Base-by-base conservation (phyloP, 2,797 vertebrate species). In the Tamandua tetradactyla region DNA sequence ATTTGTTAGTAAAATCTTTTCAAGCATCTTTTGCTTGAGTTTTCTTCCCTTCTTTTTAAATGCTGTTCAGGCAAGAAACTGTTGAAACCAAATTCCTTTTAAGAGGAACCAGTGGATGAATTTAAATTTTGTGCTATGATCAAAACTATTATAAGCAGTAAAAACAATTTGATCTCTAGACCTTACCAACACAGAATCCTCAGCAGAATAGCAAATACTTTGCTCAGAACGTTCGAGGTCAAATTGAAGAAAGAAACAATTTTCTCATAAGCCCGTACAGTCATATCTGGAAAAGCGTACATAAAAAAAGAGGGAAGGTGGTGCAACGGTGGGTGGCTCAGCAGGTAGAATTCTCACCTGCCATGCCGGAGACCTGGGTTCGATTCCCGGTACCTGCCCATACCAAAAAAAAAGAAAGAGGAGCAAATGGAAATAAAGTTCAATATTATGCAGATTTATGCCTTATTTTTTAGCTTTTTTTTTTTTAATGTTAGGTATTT, bases 381-480 rank as follows among this genome's bases (percentile, higher is more conserved):
- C n/a, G n/a, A n/a, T n/a, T n/a, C n/a, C n/a, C n/a, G n/a, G n/a
- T n/a, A n/a, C n/a, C n/a, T n/a, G n/a, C n/a, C n/a, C n/a, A n/a
- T n/a, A n/a, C n/a, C n/a, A n/a, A n/a, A n/a, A n/a, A n/a, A n/a
- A n/a, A n/a, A n/a, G n/a, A n/a, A n/a, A n/a, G n/a, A 93, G 64
- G 49, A 84, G n/a, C 95, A 92, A 97, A 95, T 94, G 71, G 96
- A 97, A 97, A 97, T 97, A 94, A 97, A 95, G 96, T 80, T 96
- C 94, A 87, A 85, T 87, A 95, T 98, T 97, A 98, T 98, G 97
- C 98, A 98, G 98, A 98, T 97, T 91, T 95, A 98, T 98, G 98
- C 98, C 98, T 99, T 97, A 96, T 97, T 98, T 98, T 98, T 97
- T 98, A 97, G 97, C 96, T 93, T 97, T 97, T 97, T 98, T 98